Conservation (phyloP, 2,888 invertebrate species). For the Selenia dentaria region DNA sequence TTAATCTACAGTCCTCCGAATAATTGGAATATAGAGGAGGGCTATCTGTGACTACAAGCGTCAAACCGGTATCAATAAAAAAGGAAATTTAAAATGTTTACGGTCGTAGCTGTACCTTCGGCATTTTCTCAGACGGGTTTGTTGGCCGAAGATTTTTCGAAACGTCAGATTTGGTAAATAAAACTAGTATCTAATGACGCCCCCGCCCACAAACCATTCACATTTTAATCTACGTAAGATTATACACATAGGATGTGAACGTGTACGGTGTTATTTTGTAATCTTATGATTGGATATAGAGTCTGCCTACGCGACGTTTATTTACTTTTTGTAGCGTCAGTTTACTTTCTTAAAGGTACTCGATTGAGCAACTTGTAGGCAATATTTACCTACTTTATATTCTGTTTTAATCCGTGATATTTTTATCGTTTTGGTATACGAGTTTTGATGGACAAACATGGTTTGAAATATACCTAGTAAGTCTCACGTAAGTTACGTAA, state of each 20-base stretch:
- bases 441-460: conserved; percentile 9
- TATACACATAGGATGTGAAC: conserved; percentile 42
- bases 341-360: conserved; percentile 16
- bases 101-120: conserved; percentile 35
- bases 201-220: conserved; percentile 46
- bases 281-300: conserved; percentile 41
- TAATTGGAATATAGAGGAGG: conserved; percentile 43
- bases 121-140: conserved; percentile 44
- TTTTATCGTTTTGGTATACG: conserved; percentile 5
- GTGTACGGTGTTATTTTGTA: conserved; percentile 37
- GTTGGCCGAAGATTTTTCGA: conserved; percentile 42
- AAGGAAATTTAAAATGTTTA: conserved; percentile 49
- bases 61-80: conserved; percentile 47
- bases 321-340: conserved; percentile 33
- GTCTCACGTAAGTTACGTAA: background rate
- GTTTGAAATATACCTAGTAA: conserved; percentile 4
- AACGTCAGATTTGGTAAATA: conserved; percentile 56
- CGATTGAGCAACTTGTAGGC: conserved; percentile 31
- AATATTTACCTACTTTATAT: conserved; percentile 27
- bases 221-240: conserved; percentile 46
- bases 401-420: conserved; percentile 17
- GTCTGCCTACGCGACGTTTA: conserved; percentile 41
- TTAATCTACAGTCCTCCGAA: conserved; percentile 38
- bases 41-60: conserved; percentile 37
- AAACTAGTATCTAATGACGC: conserved; percentile 49